Base-by-base conservation (phyloP, 2,797 vertebrate species). In the Epinephelus coioides region DNA sequence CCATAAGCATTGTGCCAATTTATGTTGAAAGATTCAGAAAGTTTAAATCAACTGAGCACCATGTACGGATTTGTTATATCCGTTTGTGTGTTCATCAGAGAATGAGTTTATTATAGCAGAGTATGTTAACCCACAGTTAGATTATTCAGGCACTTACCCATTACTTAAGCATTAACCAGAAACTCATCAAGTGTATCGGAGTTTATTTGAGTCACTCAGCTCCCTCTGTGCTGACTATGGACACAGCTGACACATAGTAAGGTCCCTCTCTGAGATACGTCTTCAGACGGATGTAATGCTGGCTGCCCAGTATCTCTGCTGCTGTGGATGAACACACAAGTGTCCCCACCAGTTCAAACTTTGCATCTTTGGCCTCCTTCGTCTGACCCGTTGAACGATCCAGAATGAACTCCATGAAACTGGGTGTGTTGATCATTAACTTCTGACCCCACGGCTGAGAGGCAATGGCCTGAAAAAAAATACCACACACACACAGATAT, bases 351-450 rank as follows among this genome's bases (percentile, higher is more conserved):
- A 99, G 96, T 89, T 97, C 96, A 0, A 97, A 99, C 83, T 98
- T 99, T 47, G 97, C 96, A 69, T 99, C 98, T 87, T 99, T 99
- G 0, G 96, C 97, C 75, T 96, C 94, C 91, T 98, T 99, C 50
- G 96, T 97, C 40, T 92, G 95, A 62, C 97, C 97, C 25, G 96
- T 95, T 0, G 97, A 97, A 46, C 98, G 96, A 89, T 99, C 97
- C 82, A 99, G 89, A 10, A 99, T 17, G 57, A 98, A 99, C 90
- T 99, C 98, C 93, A 98, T 94, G 73, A 99, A 99, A 18, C 98
- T 97, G 0, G 98, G 97, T 12, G 96, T 97, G 79, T 82, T 92
- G 34, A 97, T 93, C 98, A 99, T 99, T 90, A 96, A 77, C 84
- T 89, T 96, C 96, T 99, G 98, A 73, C 96, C 98, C 98, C 98